Evolutionary conservation across 1,140 invertebrate genomes (phyloP).

Genomic region (Drosophila bipectinata): DNA sequence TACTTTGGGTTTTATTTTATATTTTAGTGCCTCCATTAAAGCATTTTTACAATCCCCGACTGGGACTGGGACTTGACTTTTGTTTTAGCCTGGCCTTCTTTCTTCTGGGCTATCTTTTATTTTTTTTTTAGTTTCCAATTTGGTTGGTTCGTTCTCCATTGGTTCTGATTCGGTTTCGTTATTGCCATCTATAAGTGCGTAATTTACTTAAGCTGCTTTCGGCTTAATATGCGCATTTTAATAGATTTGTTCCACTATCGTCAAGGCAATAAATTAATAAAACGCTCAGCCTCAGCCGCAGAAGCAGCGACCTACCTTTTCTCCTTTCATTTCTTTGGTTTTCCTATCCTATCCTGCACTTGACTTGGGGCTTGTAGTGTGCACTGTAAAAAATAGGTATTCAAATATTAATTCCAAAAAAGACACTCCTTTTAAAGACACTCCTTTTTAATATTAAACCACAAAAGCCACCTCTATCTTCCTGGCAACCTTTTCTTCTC

Average conservation of each 20-base stretch:
- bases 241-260: slow-evolving; percentile 83
- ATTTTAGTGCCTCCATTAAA: slow-evolving; percentile 74
- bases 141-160: slow-evolving; percentile 18
- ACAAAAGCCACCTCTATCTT: no score
- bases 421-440: no score
- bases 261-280: slow-evolving; percentile 82
- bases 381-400: slow-evolving; percentile 2
- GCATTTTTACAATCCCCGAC: slow-evolving; percentile 54
- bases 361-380: slow-evolving; percentile 24
- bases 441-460: no score
- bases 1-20: slow-evolving; percentile 41
- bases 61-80: slow-evolving; percentile 41
- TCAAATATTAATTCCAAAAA: no score
- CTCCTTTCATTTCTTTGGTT: slow-evolving; percentile 7
- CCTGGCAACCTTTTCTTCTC: no score
- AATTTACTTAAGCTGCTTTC: slow-evolving; percentile 82
- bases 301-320: slow-evolving; percentile 21
- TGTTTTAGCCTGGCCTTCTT: slow-evolving; percentile 54
- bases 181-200: slow-evolving; percentile 71
- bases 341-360: slow-evolving; percentile 21
- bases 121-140: slow-evolving; percentile 30
- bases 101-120: not conserved
- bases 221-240: slow-evolving; percentile 82
- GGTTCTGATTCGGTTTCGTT: slow-evolving; percentile 40
- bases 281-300: slow-evolving; percentile 42